Base-by-base conservation (phyloP, 2,888 invertebrate genomes). In the Lutraria lutraria region DNA sequence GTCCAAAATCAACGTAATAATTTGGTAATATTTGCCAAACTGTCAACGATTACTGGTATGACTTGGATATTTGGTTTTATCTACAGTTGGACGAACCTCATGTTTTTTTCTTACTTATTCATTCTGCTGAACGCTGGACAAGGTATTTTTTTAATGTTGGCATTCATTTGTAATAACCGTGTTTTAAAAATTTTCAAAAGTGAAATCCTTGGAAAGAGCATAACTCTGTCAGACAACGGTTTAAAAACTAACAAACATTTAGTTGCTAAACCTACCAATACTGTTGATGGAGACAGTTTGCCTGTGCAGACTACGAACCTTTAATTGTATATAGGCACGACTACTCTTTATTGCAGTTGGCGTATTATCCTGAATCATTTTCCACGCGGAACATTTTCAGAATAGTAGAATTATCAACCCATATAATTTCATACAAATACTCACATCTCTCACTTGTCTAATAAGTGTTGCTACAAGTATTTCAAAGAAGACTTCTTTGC, bases 1-100 rank as follows among this genome's bases (percentile, higher is more conserved):
- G 81, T 82, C 16, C 83, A 83, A 25, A 29, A 89, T 68, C 81
- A 89, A 0, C 53, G 88, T 43, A 88, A 87, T 43, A 79, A 88
- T 60, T 76, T 88, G 12, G 34, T 86, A 16, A 82, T 91, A 15
- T 89, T 88, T 83, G 88, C 82, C 0, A 91, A 91, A 43, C 80
- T 91, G 15, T 89, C 91, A 0, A 82, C 88, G 12, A 52, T 89
- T 19, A 91, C 91, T 21, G 91, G 91, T 0, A 76, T 85, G 19
- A 82, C 88, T 15, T 91, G 89, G 91, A 34, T 89, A 13, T 89
- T 91, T 88, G 91, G 91, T 13, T 88, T 91, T 81, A 34, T 89
- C 0, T 86, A 81, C 60, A 81, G 82, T 60, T 89, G 84, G 81
- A 88, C 88, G 15, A 56, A 68, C 1, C 19, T 68, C 21, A 53